Base-by-base conservation (phyloP, 2,797 vertebrate genomes). In the Schizopygopsis malacanthus region DNA sequence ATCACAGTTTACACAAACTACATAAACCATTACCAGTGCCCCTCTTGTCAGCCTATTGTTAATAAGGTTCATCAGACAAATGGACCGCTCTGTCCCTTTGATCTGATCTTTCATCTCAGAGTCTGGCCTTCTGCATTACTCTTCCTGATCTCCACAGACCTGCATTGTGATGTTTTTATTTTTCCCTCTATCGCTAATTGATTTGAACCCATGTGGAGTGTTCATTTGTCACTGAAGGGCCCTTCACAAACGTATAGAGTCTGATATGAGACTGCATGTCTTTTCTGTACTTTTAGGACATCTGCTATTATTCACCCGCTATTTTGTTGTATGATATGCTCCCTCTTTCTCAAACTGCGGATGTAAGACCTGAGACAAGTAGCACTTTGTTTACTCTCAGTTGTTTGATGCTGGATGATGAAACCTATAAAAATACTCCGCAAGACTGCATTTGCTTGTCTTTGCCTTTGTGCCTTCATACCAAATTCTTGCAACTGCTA, bases 361-460 rank as follows among this genome's bases (percentile, higher is more conserved):
- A 92, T 93, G 92, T 94, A 90, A 93, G 89, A 88, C 89, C 85
- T 79, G 92, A 90, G 90, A 92, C 92, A 59, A 92, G 91, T 87
- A 90, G 54, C 89, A 92, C 93, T 93, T 92, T 95, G 94, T 94
- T 93, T 89, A 52, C 81, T 85, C 85, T 90, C 89, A 92, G 91
- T 94, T 92, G 93, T 92, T 95, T 92, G 93, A 94, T 93, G 91
- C 92, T 87, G 92, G 92, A 93, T 96, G 95, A 96, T 95, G 95
- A 95, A 96, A 96, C 91, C 88, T 88, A 90, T 90, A 92, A 93
- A 93, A 92, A 94, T 95, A 94, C 94, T 91, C 84, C 88, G 94
- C 92, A 95, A 96, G 91, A 94, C 92, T 90, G 89, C 91, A 90
- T 93, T 94, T 92, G 92, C 91, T 92, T 87, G 15, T 54, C n/a